Percentiles rank a stretch among this genome's conserved stretches.
phyloP scores from a whole-genome alignment of 2,888 invertebrate species.

The Aspidiotus destructor region DNA sequence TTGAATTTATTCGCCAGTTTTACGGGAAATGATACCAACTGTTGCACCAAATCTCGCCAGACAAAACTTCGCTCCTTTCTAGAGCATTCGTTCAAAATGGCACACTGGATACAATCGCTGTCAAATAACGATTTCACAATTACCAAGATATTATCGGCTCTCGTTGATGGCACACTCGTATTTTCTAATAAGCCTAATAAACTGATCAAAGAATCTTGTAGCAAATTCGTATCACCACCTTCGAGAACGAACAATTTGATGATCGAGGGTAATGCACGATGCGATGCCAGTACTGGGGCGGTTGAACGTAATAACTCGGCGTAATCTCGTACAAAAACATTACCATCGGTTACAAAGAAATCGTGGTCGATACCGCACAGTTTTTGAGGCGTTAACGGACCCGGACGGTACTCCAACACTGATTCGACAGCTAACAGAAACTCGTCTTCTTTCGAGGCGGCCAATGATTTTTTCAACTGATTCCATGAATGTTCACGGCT shows the following conservation, averaged over 20 bases:
- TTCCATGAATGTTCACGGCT: conserved; percentile 30
- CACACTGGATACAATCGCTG: conserved; percentile 33
- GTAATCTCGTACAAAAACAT: conserved; percentile 16
- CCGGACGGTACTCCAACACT: conserved; percentile 45
- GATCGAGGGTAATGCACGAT: conserved; percentile 15
- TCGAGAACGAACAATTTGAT: conserved; percentile 33
- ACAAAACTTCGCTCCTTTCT: conserved; percentile 26
- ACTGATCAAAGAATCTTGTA: conserved; percentile 11
- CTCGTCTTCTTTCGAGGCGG: conserved; percentile 38
- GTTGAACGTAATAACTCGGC: conserved; percentile 1
- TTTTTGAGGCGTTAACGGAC: conserved; percentile 57
- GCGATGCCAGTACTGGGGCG: conserved; percentile 6
- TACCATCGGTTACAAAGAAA: conserved; percentile 12
- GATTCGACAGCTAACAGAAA: conserved; percentile 41
- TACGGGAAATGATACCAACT: conserved; percentile 57
- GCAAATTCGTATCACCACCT: conserved; percentile 30
- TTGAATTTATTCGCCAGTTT: conserved; percentile 59
- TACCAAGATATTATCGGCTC: conserved; percentile 25
- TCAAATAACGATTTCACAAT: conserved; percentile 23
- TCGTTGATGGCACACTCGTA: conserved; percentile 12
- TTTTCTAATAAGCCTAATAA: conserved; percentile 17
- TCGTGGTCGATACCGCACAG: conserved; percentile 49
- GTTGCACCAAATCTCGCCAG: conserved; percentile 51
- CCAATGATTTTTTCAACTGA: conserved; percentile 39
- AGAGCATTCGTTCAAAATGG: conserved; percentile 25